Evolutionary conservation across 2,113 vertebrate species (phyloP).

Genomic region (Siniperca knerii): DNA sequence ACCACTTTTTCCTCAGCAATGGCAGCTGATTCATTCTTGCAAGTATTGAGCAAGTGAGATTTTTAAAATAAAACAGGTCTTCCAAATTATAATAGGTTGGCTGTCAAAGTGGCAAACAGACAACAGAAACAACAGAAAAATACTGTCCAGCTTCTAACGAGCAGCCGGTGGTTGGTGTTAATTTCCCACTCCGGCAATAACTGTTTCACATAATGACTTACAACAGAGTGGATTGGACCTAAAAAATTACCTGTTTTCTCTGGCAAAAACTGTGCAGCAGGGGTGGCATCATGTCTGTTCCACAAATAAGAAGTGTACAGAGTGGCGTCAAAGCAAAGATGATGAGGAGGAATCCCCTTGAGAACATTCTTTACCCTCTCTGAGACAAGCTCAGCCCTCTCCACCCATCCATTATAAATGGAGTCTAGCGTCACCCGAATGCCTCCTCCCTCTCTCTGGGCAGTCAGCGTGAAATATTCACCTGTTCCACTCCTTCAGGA

Average conservation of each 20-base stretch:
- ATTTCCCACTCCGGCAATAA: conserved; percentile 52
- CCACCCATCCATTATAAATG: conserved; percentile 79
- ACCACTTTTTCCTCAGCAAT: not conserved
- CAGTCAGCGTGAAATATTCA: conserved; percentile 76
- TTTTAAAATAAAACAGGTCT: not conserved
- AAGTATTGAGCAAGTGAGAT: conserved; percentile 7
- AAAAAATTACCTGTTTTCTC: conserved; percentile 30
- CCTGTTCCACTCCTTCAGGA: conserved; percentile 72
- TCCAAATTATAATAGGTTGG: conserved; percentile 4
- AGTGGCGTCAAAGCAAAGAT: conserved; percentile 37
- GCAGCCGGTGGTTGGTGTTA: conserved; percentile 1
- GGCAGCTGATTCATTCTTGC: not conserved
- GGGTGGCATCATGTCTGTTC: conserved; percentile 30
- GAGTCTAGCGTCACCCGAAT: conserved; percentile 58
- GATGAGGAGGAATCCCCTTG: conserved; percentile 56
- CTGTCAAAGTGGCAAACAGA: conserved; percentile 19
- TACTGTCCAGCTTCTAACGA: conserved; percentile 6
- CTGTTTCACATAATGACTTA: conserved; percentile 23
- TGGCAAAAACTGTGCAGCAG: not conserved
- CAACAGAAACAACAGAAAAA: conserved; percentile 21
- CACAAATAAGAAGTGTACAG: conserved; percentile 53
- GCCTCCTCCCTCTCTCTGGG: conserved; percentile 69
- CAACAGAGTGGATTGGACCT: conserved; percentile 1
- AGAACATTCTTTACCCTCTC: conserved; percentile 73
- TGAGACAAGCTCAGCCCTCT: conserved; percentile 66